Percentiles rank a stretch among this genome's conserved stretches.
phyloP scores from a whole-genome alignment of 2,113 vertebrate species.

The Barnardius zonarius region DNA sequence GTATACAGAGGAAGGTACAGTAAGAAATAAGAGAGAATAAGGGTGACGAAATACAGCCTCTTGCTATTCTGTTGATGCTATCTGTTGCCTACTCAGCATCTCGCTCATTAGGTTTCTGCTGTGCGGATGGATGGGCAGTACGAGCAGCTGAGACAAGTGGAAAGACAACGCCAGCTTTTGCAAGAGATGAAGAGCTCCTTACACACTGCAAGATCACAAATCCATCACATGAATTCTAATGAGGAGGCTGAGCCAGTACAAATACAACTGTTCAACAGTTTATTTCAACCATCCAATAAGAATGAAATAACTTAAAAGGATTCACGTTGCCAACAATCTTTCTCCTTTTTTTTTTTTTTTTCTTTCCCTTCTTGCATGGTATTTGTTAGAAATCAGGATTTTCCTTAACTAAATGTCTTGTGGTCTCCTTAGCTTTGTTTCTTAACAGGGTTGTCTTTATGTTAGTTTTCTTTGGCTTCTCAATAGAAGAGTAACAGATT shows the following conservation, averaged over 20 bases:
- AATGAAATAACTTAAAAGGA: constrained; percentile 23
- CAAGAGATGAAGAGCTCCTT: constrained; percentile 14
- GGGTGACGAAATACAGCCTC: not conserved
- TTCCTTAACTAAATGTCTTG: constrained; percentile 56
- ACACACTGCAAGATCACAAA: constrained; percentile 12
- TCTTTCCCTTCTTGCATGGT: constrained; percentile 3
- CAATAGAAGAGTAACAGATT: constrained; percentile 75
- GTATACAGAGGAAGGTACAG: rapidly evolving
- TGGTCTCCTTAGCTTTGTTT: constrained; percentile 67
- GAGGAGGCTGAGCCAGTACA: constrained; percentile 52
- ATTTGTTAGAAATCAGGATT: constrained; percentile 72
- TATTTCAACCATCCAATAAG: constrained; percentile 58
- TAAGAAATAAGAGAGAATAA: not conserved
- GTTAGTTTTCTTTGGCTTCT: constrained; percentile 77
- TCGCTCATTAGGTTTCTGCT: rapidly evolving
- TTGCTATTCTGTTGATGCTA: not conserved
- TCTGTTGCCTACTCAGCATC: not conserved
- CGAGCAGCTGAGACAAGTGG: not conserved
- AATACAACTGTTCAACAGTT: constrained; percentile 68
- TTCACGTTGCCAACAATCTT: constrained; percentile 28
- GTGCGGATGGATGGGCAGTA: not conserved
- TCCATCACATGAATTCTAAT: constrained; percentile 39
- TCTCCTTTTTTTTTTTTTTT: not conserved
- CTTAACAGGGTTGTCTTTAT: constrained; percentile 70
- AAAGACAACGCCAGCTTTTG: not conserved